These are phyloP conservation scores for Tarsius wallacei DNA, from an alignment of 2,797 vertebrate species.

Conservation along the genomic window DNA sequence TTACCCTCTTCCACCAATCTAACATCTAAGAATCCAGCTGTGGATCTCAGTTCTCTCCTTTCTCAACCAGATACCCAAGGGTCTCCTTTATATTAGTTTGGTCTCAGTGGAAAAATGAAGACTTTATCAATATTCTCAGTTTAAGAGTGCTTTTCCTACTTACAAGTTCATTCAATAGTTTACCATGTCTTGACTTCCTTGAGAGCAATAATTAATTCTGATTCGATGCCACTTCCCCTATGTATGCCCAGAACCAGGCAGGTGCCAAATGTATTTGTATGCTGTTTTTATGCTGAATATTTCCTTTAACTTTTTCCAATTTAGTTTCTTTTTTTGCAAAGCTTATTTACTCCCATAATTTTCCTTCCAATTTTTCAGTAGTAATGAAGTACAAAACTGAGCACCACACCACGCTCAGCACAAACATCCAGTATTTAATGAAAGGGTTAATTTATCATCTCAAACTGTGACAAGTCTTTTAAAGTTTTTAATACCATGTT, in stretches of 20 bases:
- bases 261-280: not conserved
- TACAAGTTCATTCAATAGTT: not conserved
- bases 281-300: not conserved
- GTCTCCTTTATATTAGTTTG: not conserved
- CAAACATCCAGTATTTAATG: not conserved
- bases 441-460: constrained; percentile 20
- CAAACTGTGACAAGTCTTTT: not conserved
- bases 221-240: not conserved
- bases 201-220: not conserved
- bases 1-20: no score
- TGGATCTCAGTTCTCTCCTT: not conserved
- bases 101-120: not conserved
- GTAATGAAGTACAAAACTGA: not conserved
- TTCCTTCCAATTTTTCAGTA: not conserved
- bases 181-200: constrained; percentile 1
- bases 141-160: not conserved
- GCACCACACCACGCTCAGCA: not conserved
- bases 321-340: not conserved
- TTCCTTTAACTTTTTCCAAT: not conserved
- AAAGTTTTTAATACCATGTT: constrained; percentile 11
- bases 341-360: constrained; percentile 18
- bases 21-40: not conserved
- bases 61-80: not conserved
- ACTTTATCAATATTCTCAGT: not conserved
- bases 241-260: not conserved